Evolutionary conservation across 2,113 vertebrate genomes (phyloP), one percentile per base, ranked within the genome.

Genomic region (Aix galericulata): DNA sequence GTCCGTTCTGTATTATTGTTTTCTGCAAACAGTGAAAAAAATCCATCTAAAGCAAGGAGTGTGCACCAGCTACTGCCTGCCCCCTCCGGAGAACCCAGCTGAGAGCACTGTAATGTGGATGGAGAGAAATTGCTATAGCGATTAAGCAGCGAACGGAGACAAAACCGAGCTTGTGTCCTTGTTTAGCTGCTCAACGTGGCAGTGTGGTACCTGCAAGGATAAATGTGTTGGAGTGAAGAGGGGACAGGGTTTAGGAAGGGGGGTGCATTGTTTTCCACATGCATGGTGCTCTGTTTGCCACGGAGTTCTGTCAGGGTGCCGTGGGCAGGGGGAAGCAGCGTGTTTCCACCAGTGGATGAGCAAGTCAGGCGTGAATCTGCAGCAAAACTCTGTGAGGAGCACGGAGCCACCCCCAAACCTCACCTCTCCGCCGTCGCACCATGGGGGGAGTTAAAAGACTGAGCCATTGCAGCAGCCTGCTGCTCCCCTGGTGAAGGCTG

Each of bases 151-250:
- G 48, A 86, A 68, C 66, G 66, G 79, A 83, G 63, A 86, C 52
- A 92, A 85, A 89, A 64, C 72, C 18, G 52, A 87, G 38, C 59
- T 89, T 81, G 69, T 52, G 56, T 88, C 69, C 62, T 34, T 80
- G 86, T 94, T 96, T 85, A 92, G 86, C 72, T 83, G 89, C 84
- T 95, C 64, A 67, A 67, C 55, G 34, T 2, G 0, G 66, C 74
- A 76, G 81, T 48, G 86, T 77, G 75, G 68, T 94, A 95, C 92
- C 68, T 91, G 40, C 66, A 93, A 94, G 88, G 91, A 93, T 85
- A 75, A 14, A 63, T 52, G 89, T 56, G 67, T 86, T 60, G 23
- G 46, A 48, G n/a, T 85, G 36, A 79, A 72, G 81, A 93, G 86
- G 91, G 52, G 46, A 56, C 50, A 69, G 78, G 36, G 77, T 85